Evolutionary conservation across 2,797 vertebrate genomes (phyloP).

Genomic region (Spizella passerina): DNA sequence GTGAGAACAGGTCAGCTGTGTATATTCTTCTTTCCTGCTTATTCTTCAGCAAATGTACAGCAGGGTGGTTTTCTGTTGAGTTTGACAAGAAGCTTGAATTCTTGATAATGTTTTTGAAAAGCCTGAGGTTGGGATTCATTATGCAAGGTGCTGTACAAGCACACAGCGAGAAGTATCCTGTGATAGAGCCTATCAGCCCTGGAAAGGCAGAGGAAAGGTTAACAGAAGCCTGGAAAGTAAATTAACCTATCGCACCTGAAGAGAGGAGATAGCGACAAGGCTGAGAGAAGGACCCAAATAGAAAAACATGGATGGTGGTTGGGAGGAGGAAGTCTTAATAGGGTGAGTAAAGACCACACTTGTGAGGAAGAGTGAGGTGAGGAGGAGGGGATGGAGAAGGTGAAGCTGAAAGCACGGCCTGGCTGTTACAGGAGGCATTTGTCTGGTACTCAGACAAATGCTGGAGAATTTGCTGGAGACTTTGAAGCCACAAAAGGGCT

Average conservation of each 20-base stretch:
- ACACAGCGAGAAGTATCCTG: neutral
- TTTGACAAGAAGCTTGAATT: slow-evolving; percentile 19
- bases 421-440: rapidly evolving
- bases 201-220: slow-evolving; percentile 40
- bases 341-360: neutral
- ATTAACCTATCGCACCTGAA: slow-evolving; percentile 25
- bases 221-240: slow-evolving; percentile 37
- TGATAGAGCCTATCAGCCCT: slow-evolving; percentile 30
- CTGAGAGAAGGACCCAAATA: neutral
- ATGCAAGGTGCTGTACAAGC: slow-evolving; percentile 15
- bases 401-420: neutral
- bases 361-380: neutral
- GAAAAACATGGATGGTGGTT: neutral
- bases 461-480: no score
- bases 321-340: neutral
- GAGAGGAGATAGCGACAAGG: slow-evolving; percentile 39
- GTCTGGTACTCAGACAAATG: neutral
- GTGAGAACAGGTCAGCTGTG: neutral
- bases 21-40: neutral
- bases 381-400: neutral
- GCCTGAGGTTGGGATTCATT: slow-evolving; percentile 10
- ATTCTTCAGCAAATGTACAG: neutral
- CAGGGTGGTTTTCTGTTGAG: neutral
- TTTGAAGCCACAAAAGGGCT: neutral
- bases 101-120: slow-evolving; percentile 30